Evolutionary conservation across 2,797 vertebrate species (phyloP).

Genomic region (Poliocrania exsul): DNA sequence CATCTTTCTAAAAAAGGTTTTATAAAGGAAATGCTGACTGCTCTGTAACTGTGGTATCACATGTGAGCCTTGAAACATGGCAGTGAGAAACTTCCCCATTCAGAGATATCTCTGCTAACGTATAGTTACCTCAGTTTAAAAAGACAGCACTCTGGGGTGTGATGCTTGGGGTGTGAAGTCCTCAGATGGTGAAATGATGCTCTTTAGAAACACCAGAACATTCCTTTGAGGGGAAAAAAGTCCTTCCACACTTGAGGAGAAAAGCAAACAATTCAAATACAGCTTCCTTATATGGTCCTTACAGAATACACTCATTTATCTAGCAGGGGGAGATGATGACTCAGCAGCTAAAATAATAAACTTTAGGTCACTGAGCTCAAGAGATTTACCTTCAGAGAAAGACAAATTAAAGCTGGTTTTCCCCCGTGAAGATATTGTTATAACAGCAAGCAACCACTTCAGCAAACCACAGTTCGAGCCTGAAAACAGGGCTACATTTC

Average conservation of each 20-base stretch:
- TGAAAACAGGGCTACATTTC: not conserved
- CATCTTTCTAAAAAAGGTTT: not conserved
- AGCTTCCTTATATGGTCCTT: not conserved
- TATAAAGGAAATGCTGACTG: conserved; percentile 18
- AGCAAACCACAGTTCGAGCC: not conserved
- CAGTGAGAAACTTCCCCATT: not conserved
- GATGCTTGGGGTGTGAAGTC: not conserved
- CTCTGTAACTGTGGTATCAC: not conserved
- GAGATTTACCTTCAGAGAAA: not conserved
- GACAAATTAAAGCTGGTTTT: not conserved
- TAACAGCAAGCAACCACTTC: not conserved
- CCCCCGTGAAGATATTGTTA: not conserved
- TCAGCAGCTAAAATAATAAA: not conserved
- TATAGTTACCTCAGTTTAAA: not conserved
- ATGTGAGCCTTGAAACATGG: not conserved
- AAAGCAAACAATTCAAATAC: conserved; percentile 11
- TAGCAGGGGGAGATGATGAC: not conserved
- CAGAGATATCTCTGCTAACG: not conserved
- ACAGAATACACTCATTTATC: not conserved
- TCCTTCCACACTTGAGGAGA: not conserved
- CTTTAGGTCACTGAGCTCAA: not conserved
- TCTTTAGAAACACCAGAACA: not conserved
- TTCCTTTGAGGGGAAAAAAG: not conserved
- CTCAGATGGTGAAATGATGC: not conserved
- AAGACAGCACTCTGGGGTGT: not conserved